phyloP scores from a whole-genome alignment of 2,888 invertebrate genomes.

The Hirudinaria manillensis region DNA sequence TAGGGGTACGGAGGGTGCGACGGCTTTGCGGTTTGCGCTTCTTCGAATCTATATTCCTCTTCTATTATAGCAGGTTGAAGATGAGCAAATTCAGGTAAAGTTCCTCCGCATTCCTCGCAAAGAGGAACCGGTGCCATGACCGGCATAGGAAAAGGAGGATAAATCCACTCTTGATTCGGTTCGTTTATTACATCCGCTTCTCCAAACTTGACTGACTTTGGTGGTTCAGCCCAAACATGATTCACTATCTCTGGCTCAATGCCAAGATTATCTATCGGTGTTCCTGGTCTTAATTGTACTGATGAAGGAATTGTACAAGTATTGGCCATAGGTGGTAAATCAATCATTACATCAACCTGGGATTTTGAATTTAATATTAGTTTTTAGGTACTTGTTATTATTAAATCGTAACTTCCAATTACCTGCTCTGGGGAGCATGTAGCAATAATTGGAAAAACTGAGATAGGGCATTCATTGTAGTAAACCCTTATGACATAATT shows the following conservation, averaged over 20 bases:
- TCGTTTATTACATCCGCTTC: neutral
- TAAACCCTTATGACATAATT: conserved; percentile 70
- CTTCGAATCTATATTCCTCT: neutral
- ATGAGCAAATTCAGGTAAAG: neutral
- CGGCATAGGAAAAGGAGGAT: neutral
- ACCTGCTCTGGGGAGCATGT: conserved; percentile 45
- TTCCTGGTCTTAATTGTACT: neutral
- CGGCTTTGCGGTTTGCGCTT: neutral
- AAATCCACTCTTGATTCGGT: neutral
- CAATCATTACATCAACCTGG: conserved; percentile 15
- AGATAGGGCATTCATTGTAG: conserved; percentile 70
- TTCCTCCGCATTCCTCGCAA: conserved; percentile 5
- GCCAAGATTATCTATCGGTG: neutral
- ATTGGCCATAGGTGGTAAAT: conserved; percentile 6
- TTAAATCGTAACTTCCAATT: neutral
- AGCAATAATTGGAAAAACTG: conserved; percentile 66
- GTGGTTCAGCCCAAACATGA: neutral
- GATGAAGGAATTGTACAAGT: neutral
- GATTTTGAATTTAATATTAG: neutral
- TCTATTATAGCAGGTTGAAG: conserved; percentile 14
- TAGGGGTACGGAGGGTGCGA: conserved; percentile 1
- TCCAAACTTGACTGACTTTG: neutral
- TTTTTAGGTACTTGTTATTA: neutral
- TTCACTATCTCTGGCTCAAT: neutral
- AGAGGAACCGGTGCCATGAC: neutral